Evolutionary conservation across 2,888 invertebrate species (phyloP).

Genomic region (Drosophila eohydei): DNA sequence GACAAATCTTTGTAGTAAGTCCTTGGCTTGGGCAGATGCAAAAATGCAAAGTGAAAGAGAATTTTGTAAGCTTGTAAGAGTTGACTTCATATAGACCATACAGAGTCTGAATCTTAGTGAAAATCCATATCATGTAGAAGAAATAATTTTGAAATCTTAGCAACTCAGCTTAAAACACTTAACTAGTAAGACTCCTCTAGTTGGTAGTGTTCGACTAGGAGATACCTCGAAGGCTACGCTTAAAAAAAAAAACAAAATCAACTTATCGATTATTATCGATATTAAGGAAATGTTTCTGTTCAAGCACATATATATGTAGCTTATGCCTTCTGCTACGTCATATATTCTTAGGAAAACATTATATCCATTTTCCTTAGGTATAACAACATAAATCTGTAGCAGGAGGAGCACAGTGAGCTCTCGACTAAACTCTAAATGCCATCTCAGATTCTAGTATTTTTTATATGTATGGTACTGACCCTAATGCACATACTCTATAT

Average conservation of each 20-base stretch:
- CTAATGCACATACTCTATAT: constrained; percentile 1
- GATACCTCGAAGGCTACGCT: background rate
- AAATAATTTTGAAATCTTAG: background rate
- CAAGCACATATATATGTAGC: too few relatives aligned
- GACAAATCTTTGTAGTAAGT: background rate
- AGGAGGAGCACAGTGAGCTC: background rate
- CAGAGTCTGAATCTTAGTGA: background rate
- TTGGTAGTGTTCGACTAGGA: background rate
- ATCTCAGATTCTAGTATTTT: background rate
- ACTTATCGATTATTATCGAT: too few relatives aligned
- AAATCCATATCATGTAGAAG: background rate
- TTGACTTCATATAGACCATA: too few relatives aligned
- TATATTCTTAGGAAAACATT: background rate
- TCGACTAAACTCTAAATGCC: background rate
- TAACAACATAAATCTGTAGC: background rate
- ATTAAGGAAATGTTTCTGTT: too few relatives aligned
- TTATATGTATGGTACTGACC: background rate
- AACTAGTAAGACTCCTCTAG: background rate
- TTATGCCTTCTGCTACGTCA: too few relatives aligned
- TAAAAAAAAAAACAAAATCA: background rate
- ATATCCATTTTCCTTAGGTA: too few relatives aligned
- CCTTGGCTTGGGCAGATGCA: background rate
- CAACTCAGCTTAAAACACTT: background rate
- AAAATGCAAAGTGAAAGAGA: too few relatives aligned
- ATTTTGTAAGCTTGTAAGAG: too few relatives aligned